Evolutionary conservation across 2,797 vertebrate genomes (phyloP).

Genomic region (Decapterus maruadsi): DNA sequence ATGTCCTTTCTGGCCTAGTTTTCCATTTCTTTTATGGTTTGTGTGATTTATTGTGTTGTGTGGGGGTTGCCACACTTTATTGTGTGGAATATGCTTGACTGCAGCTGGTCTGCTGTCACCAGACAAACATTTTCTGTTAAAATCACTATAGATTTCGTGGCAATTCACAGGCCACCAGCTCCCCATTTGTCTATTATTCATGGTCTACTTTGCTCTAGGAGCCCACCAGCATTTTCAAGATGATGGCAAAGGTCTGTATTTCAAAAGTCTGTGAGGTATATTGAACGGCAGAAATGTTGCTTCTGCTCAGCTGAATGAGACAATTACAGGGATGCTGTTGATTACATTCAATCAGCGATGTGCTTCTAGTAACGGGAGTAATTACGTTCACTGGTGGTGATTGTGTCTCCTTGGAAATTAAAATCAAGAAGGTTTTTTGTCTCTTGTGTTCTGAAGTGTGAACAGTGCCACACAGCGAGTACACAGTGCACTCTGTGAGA

Average conservation of each 20-base stretch:
- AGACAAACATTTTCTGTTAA: background rate
- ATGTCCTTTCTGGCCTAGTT: background rate
- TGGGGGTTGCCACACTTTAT: background rate
- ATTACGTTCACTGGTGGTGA: constrained; percentile 55
- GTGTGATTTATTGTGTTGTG: background rate
- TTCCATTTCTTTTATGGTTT: background rate
- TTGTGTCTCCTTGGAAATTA: constrained; percentile 43
- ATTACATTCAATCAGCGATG: constrained; percentile 62
- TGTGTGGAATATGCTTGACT: background rate
- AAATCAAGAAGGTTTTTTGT: constrained; percentile 38
- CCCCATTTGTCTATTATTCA: constrained; percentile 55
- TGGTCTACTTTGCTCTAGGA: constrained; percentile 16
- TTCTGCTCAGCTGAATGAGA: constrained; percentile 27
- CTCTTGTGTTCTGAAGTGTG: constrained; percentile 3
- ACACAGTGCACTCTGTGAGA: background rate
- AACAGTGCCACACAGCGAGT: constrained; percentile 19
- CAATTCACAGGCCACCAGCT: constrained; percentile 32
- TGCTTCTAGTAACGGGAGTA: constrained; percentile 31
- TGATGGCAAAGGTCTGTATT: constrained; percentile 10
- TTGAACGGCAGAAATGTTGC: constrained; percentile 16
- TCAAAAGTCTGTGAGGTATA: constrained; percentile 17
- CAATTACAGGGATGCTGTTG: constrained; percentile 31
- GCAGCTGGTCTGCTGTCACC: background rate
- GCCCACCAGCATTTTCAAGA: constrained; percentile 24
- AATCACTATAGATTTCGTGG: constrained; percentile 25